Percentiles rank a stretch among this genome's conserved stretches.
These are phyloP conservation scores for Argentina silus DNA, from an alignment of 2,797 vertebrate genomes.

Conservation along the genomic window DNA sequence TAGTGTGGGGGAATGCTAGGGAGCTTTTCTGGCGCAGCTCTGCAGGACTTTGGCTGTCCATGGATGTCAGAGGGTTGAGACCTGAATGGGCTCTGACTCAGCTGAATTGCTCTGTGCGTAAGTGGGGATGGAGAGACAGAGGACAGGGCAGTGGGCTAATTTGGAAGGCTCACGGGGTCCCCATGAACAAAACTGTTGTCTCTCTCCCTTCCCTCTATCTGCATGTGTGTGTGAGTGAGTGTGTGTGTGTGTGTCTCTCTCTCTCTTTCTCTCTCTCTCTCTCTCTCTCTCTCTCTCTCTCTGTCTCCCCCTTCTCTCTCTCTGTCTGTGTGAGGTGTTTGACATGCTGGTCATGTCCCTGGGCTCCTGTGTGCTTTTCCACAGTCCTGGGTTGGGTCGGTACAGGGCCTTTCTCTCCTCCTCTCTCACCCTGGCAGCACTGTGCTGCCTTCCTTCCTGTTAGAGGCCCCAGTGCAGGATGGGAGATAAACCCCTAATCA, in stretches of 20 bases:
- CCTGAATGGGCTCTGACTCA: slow-evolving; percentile 52
- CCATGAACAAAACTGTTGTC: slow-evolving; percentile 21
- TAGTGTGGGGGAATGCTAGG: slow-evolving; percentile 28
- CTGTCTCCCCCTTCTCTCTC: slow-evolving; percentile 9
- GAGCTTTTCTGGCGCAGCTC: slow-evolving; percentile 38
- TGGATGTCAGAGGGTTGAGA: slow-evolving; percentile 38
- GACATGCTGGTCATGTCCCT: slow-evolving; percentile 70
- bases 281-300: neutral
- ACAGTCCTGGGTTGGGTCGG: slow-evolving; percentile 44
- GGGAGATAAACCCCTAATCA: slow-evolving; percentile 78
- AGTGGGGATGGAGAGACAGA: slow-evolving; percentile 40
- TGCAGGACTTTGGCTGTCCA: slow-evolving; percentile 52
- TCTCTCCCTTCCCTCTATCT: neutral
- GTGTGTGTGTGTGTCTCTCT: neutral
- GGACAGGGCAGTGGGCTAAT: slow-evolving; percentile 28
- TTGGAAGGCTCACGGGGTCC: slow-evolving; percentile 42
- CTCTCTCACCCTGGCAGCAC: slow-evolving; percentile 30
- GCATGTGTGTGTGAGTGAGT: neutral
- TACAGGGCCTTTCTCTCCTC: slow-evolving; percentile 51
- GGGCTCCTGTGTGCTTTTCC: slow-evolving; percentile 68
- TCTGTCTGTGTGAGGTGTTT: slow-evolving; percentile 64
- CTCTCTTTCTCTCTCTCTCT: neutral
- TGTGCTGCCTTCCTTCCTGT: slow-evolving; percentile 79
- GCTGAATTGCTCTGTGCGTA: slow-evolving; percentile 35
- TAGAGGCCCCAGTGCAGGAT: slow-evolving; percentile 68